These are phyloP conservation scores for Beroe forskalii DNA, from an alignment of 37 sponge, comb jelly and placozoan genomes.

Conservation along the genomic window DNA sequence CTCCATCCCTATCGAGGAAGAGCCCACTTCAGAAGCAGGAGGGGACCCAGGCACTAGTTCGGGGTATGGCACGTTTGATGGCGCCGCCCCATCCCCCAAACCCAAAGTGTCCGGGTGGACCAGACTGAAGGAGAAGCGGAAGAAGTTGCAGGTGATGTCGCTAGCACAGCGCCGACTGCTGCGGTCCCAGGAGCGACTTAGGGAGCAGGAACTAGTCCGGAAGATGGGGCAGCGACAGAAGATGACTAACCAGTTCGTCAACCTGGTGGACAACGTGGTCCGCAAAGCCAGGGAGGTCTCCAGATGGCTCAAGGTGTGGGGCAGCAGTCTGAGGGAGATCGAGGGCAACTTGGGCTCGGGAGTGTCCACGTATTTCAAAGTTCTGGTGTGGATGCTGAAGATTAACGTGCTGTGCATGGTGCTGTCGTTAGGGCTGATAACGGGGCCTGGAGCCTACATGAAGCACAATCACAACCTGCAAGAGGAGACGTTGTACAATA, in stretches of 20 bases:
- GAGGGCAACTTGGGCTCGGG: constrained; percentile 43
- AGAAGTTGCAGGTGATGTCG: not conserved
- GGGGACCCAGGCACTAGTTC: not conserved
- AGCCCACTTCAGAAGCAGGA: too few relatives aligned
- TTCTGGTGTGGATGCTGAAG: constrained; percentile 43
- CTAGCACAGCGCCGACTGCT: not conserved
- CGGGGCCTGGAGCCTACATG: not conserved
- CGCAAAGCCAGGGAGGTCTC: not conserved
- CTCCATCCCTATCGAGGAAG: too few relatives aligned
- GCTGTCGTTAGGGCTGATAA: not conserved
- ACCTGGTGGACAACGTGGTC: not conserved
- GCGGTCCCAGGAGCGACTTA: not conserved
- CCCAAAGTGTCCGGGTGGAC: not conserved
- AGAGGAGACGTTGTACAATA: not conserved
- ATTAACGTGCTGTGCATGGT: constrained; percentile 40
- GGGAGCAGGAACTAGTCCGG: not conserved
- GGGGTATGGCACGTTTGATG: not conserved
- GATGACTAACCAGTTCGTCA: not conserved
- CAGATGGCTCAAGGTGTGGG: not conserved
- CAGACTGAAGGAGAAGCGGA: not conserved
- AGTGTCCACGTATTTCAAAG: constrained; percentile 21
- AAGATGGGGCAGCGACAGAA: not conserved
- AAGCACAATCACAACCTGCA: not conserved
- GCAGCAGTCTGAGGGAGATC: not conserved
- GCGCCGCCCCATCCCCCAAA: not conserved